Evolutionary conservation across 2,797 vertebrate species (phyloP).

Genomic region (Mycteria americana): DNA sequence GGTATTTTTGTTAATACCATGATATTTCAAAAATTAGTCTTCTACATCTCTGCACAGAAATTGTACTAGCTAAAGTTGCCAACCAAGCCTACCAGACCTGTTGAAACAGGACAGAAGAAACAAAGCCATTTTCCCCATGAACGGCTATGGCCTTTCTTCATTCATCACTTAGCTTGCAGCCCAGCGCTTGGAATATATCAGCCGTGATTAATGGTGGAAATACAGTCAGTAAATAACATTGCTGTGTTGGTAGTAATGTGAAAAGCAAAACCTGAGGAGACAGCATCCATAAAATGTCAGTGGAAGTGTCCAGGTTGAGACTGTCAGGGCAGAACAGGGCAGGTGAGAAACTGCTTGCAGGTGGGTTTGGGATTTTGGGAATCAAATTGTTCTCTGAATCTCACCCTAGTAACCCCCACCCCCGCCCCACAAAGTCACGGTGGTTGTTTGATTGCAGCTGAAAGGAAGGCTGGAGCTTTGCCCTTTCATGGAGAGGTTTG

Average conservation of each 20-base stretch:
- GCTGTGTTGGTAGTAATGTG: background rate
- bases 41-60: background rate
- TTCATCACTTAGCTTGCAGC: background rate
- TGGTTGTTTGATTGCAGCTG: background rate
- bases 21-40: background rate
- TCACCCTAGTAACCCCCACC: background rate
- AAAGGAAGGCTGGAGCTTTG: background rate
- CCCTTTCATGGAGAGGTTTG: background rate
- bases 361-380: background rate
- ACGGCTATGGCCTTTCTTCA: background rate
- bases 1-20: background rate
- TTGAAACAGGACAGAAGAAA: background rate
- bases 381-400: background rate
- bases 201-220: background rate
- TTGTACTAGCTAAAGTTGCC: background rate
- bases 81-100: background rate
- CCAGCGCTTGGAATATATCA: background rate
- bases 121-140: background rate
- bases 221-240: background rate
- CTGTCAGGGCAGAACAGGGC: background rate
- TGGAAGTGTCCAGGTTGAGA: background rate
- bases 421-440: rapidly evolving
- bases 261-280: background rate
- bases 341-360: background rate
- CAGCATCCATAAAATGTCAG: background rate